Evolutionary conservation across 1,140 invertebrate genomes (phyloP).

Genomic region (Drosophila aff.): DNA sequence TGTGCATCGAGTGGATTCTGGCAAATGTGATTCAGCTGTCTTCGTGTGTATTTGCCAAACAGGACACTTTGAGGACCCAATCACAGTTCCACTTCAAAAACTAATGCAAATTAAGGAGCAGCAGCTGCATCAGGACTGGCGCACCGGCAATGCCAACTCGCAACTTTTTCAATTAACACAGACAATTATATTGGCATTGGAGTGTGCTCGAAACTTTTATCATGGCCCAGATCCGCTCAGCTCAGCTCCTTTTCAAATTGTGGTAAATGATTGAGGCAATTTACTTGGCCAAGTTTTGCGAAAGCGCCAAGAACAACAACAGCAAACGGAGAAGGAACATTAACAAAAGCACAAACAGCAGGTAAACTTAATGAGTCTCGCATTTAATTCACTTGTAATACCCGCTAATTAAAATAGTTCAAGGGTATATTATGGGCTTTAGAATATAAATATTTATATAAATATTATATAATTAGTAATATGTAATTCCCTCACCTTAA

Average conservation of each 20-base stretch:
- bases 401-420: slow-evolving; percentile 5
- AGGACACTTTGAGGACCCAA: slow-evolving; percentile 40
- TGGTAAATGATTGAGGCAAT: slow-evolving; percentile 67
- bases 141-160: slow-evolving; percentile 46
- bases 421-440: neutral
- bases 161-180: slow-evolving; percentile 78
- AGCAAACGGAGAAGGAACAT: neutral
- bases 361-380: slow-evolving; percentile 50
- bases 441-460: neutral
- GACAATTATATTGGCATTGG: slow-evolving; percentile 72
- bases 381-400: slow-evolving; percentile 51
- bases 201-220: slow-evolving; percentile 69
- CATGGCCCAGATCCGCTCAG: slow-evolving; percentile 42
- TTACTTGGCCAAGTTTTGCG: slow-evolving; percentile 53
- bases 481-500: neutral
- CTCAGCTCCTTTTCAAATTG: slow-evolving; percentile 46
- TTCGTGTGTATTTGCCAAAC: slow-evolving; percentile 23
- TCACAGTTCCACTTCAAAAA: slow-evolving; percentile 43
- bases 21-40: slow-evolving; percentile 40
- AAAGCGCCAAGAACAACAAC: slow-evolving; percentile 10
- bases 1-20: slow-evolving; percentile 40
- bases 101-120: slow-evolving; percentile 52
- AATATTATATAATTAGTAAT: neutral
- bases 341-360: slow-evolving; percentile 22
- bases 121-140: slow-evolving; percentile 23